Evolutionary conservation across 2,113 vertebrate genomes (phyloP), one percentile per base, ranked within the genome.

Genomic region (Callospermophilus lateralis): DNA sequence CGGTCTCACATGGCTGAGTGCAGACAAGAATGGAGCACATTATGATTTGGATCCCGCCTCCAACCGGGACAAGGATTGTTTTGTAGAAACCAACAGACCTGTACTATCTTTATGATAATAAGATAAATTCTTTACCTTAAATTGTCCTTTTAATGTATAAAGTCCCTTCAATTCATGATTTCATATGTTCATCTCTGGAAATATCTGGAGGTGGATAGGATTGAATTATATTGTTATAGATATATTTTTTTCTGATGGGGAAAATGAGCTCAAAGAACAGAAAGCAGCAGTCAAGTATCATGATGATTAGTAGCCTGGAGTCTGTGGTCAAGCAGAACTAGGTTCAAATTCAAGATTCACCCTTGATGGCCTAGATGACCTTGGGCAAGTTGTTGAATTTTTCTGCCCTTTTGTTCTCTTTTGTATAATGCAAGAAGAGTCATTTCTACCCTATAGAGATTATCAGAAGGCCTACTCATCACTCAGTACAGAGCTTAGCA

Each of bases 321-420:
- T 30, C n/a, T 76, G 15, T n/a, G 20, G 2, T 61, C 28, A 79
- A 84, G 63, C 6, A 85, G 61, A 92, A 42, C 48, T 78, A 42
- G 32, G 48, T 91, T 96, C 79, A 65, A 89, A 93, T 53, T 65
- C 10, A 79, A 90, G 55, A 32, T 83, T 95, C 26, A 20, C 24
- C 17, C 12, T 24, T 81, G 51, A 32, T 37, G 89, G 7, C 3
- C 4, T 8, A 8, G 11, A 51, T 63, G 63, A 68, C 22, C 39
- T 67, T 79, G 65, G 58, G 9, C 19, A 89, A 58, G 19, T 77
- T 89, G 55, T 26, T 84, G 68, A 89, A 83, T 63, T 83, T 48
- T 3, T 72, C 15, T 89, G n/a, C 8, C 55, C 4, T 67, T 93
- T 20, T 26, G 13, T 81, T 80, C 22, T 51, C 55, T 79, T 94